Percentiles rank a stretch among this genome's conserved stretches.
Conservation (phyloP, 2,888 invertebrate genomes). For the Caradrina kadenii region DNA sequence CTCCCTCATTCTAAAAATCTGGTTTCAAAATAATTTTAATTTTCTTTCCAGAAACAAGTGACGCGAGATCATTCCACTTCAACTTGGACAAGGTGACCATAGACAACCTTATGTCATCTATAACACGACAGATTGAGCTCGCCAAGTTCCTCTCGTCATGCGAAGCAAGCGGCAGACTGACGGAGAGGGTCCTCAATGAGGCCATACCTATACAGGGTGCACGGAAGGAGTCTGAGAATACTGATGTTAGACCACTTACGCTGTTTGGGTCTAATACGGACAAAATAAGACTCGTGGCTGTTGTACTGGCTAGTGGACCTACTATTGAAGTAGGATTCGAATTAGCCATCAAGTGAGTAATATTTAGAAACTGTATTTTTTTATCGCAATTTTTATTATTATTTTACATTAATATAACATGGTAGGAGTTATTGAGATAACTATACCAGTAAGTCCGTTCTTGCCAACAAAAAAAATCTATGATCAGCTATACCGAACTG, state of each 20-base stretch:
- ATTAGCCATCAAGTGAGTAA: constrained; percentile 92
- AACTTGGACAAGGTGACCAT: constrained; percentile 93
- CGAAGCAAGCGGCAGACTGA: constrained; percentile 89
- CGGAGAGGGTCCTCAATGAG: constrained; percentile 79
- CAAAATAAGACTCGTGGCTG: constrained; percentile 92
- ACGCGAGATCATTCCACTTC: constrained; percentile 91
- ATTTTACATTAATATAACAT: too few relatives aligned
- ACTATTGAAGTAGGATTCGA: constrained; percentile 93
- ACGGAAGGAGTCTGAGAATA: constrained; percentile 67
- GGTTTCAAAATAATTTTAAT: too few relatives aligned
- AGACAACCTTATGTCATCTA: constrained; percentile 94
- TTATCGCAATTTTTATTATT: too few relatives aligned
- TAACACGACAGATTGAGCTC: constrained; percentile 95
- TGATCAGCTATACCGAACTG: too few relatives aligned
- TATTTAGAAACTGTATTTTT: background rate
- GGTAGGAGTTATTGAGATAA: too few relatives aligned
- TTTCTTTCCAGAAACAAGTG: constrained; percentile 79
- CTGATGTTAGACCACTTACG: constrained; percentile 90
- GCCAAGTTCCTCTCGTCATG: constrained; percentile 93
- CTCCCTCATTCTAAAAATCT: too few relatives aligned
- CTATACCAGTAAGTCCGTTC: too few relatives aligned
- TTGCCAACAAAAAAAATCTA: too few relatives aligned
- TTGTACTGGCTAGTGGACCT: constrained; percentile 92
- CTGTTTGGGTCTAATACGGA: constrained; percentile 93
- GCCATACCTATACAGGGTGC: constrained; percentile 77